A percentile compares a stretch with the other conserved stretches of the same genome.
These are phyloP conservation scores for Leptosomus discolor DNA, from an alignment of 2,113 vertebrate species.

Conservation along the genomic window DNA sequence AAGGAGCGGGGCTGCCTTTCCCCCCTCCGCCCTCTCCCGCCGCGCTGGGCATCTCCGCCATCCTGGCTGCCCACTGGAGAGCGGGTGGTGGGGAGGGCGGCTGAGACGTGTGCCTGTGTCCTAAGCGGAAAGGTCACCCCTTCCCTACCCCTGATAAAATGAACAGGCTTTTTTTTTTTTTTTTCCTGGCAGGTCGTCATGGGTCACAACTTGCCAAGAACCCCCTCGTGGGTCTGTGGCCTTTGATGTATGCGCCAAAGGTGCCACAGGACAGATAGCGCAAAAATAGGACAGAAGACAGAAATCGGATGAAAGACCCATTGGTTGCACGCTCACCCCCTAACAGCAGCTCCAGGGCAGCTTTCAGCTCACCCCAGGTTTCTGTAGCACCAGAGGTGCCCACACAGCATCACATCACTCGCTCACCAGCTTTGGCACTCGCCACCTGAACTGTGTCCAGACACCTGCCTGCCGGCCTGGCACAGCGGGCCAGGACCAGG, in stretches of 20 bases:
- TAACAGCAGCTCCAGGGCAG: neutral
- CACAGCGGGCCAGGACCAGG: neutral
- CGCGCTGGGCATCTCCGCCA: neutral
- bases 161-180: neutral
- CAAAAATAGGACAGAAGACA: neutral
- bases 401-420: accelerated
- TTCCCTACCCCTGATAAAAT: too few relatives aligned
- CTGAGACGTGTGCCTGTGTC: neutral
- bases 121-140: neutral
- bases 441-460: neutral
- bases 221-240: neutral
- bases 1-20: neutral
- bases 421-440: neutral
- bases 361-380: neutral
- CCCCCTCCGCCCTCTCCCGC: neutral
- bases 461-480: accelerated
- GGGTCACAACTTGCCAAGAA: neutral
- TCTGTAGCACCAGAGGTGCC: neutral
- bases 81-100: neutral
- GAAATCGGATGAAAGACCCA: neutral
- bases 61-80: neutral
- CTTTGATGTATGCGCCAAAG: neutral
- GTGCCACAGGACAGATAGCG: neutral
- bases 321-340: accelerated
- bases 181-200: neutral